Evolutionary conservation across 2,113 vertebrate genomes (phyloP).

Genomic region (Dromiciops gliroides): DNA sequence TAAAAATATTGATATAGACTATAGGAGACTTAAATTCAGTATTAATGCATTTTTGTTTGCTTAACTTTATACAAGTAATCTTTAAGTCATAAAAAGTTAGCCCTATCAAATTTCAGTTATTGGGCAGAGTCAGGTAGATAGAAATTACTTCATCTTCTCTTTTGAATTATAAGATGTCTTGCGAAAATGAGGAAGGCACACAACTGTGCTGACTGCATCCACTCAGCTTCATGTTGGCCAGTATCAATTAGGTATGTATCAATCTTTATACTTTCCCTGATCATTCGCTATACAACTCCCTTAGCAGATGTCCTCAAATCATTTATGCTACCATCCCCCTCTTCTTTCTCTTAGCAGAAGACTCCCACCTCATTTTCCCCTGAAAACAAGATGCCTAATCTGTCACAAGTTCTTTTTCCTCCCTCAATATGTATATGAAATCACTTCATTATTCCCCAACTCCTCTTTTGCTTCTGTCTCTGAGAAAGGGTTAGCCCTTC

Average conservation of each 20-base stretch:
- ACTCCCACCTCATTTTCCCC: too few species aligned
- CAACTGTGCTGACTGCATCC: neutral
- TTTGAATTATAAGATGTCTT: neutral
- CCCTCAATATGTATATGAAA: too few species aligned
- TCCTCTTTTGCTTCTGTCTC: neutral
- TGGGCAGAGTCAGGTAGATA: neutral
- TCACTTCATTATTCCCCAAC: too few species aligned
- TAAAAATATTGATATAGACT: neutral
- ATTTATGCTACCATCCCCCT: neutral
- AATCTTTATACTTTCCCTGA: neutral
- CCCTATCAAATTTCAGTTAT: neutral
- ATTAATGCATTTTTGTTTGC: neutral
- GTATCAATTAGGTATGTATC: neutral
- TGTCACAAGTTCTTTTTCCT: too few species aligned
- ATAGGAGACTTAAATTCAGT: neutral
- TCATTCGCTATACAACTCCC: neutral
- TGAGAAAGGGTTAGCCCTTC: neutral
- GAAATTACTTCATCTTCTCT: neutral
- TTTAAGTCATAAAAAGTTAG: neutral
- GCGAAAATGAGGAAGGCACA: neutral
- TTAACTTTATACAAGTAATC: neutral
- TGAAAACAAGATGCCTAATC: too few species aligned
- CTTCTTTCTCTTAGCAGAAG: neutral
- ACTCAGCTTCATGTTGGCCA: neutral
- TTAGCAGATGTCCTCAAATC: neutral